Evolutionary conservation across 2,797 vertebrate species (phyloP).

Genomic region (Bryconaethiops microstoma): DNA sequence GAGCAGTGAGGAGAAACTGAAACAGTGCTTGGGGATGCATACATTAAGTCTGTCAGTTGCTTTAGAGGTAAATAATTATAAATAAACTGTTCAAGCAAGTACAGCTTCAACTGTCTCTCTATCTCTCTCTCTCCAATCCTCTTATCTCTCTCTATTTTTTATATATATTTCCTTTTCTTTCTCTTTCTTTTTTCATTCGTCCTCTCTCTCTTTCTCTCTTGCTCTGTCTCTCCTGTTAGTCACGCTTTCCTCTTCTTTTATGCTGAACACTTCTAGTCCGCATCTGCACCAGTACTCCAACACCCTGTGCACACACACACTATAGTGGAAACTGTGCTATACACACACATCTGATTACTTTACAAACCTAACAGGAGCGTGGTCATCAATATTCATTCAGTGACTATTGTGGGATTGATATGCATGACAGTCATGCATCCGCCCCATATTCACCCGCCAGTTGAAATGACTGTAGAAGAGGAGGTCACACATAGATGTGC

Average conservation of each 20-base stretch:
- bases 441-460: constrained; percentile 5
- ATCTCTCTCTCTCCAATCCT: neutral
- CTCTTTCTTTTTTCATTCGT: neutral
- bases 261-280: neutral
- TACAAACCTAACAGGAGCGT: neutral
- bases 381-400: constrained; percentile 42
- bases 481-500: constrained; percentile 6
- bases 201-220: neutral
- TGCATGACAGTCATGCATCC: constrained; percentile 21
- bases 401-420: constrained; percentile 16
- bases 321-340: too few relatives aligned
- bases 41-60: constrained; percentile 15
- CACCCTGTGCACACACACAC: neutral
- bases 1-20: neutral
- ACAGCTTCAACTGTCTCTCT: constrained; percentile 2
- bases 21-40: constrained; percentile 29
- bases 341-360: neutral
- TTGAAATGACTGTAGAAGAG: constrained; percentile 13
- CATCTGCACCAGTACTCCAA: neutral
- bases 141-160: neutral
- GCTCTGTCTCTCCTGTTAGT: too few relatives aligned
- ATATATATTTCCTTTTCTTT: neutral
- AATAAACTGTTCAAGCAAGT: constrained; percentile 17
- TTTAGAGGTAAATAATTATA: constrained; percentile 20
- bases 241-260: neutral